Conservation (phyloP, 2,888 invertebrate genomes). For the Leptothorax acervorum region DNA sequence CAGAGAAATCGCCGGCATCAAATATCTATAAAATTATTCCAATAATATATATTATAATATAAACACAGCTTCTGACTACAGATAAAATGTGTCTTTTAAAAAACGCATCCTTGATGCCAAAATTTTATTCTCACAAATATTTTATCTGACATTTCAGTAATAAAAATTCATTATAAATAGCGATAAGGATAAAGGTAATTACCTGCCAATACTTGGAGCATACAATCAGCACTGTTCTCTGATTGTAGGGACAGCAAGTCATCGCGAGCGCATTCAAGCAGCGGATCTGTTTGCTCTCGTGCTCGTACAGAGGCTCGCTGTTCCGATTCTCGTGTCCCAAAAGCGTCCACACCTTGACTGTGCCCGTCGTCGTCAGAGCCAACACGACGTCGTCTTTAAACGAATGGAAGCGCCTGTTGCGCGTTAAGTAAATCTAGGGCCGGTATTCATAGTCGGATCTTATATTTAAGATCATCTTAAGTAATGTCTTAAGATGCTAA, state of each 20-base stretch:
- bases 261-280: slow-evolving; percentile 97
- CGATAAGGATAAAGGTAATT: slow-evolving; percentile 18
- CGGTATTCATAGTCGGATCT: too few species aligned
- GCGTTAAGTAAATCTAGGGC: slow-evolving; percentile 70
- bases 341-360: slow-evolving; percentile 98
- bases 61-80: not conserved
- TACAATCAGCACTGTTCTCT: slow-evolving; percentile 98
- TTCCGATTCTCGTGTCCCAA: slow-evolving; percentile 95
- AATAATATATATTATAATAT: not conserved
- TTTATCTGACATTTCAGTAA: not conserved
- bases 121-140: not conserved
- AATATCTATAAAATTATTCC: slow-evolving; percentile 87
- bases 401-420: slow-evolving; percentile 73
- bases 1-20: slow-evolving; percentile 97
- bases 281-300: slow-evolving; percentile 98
- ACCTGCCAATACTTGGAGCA: slow-evolving; percentile 99
- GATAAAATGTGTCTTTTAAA: not conserved
- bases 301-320: slow-evolving; percentile 96
- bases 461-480: too few species aligned
- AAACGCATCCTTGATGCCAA: not conserved
- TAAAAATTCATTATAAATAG: not conserved
- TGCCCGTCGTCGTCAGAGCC: slow-evolving; percentile 97
- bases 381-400: slow-evolving; percentile 97
- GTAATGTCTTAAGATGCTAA: too few species aligned
- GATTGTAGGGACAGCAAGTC: slow-evolving; percentile 98